A percentile compares a stretch with the other conserved stretches of the same genome.
Evolutionary conservation across 2,888 invertebrate genomes (phyloP).

Genomic region (Noctua janthina): DNA sequence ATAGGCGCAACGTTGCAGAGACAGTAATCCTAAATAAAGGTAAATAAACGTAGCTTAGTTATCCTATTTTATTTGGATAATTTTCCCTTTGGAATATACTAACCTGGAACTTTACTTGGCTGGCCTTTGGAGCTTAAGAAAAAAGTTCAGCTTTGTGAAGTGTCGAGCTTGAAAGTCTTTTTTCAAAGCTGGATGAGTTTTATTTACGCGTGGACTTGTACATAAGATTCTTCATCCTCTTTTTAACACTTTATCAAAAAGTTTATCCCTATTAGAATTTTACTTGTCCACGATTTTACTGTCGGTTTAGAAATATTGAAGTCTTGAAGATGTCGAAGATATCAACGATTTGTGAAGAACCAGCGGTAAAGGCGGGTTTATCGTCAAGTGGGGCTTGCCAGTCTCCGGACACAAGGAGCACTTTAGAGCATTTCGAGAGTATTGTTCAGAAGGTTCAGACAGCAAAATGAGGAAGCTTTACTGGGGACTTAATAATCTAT

Average conservation of each 20-base stretch:
- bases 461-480: slow-evolving; percentile 21
- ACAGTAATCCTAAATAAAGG: neutral
- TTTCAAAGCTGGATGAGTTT: neutral
- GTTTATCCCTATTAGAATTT: slow-evolving; percentile 16
- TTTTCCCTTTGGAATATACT: neutral
- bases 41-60: neutral
- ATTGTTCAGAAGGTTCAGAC: slow-evolving; percentile 49
- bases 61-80: neutral
- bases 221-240: neutral
- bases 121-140: neutral
- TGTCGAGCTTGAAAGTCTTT: neutral
- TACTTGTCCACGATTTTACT: slow-evolving; percentile 8
- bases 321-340: slow-evolving; percentile 30
- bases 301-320: slow-evolving; percentile 12
- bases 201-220: neutral
- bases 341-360: slow-evolving; percentile 32
- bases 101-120: neutral
- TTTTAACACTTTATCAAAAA: neutral
- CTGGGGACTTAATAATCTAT: neutral
- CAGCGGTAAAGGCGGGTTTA: slow-evolving; percentile 40
- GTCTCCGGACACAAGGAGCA: slow-evolving; percentile 23
- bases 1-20: slow-evolving; percentile 13
- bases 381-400: slow-evolving; percentile 34
- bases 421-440: slow-evolving; percentile 35
- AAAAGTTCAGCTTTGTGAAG: neutral